Evolutionary conservation across 2,888 invertebrate species (phyloP), one percentile per base, ranked within the genome.

Genomic region (Amiota minor): DNA sequence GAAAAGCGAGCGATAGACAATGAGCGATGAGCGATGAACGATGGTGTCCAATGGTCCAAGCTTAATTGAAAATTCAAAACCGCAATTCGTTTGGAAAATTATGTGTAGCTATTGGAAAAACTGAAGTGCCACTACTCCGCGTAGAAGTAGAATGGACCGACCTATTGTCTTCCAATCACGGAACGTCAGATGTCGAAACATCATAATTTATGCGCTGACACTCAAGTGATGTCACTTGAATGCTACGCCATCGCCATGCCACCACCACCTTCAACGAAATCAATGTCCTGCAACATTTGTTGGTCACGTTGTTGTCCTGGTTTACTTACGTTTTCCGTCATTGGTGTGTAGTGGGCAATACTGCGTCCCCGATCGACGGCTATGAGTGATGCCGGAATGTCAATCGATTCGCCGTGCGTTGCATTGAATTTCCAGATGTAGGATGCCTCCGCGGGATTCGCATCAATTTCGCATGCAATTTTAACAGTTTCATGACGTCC

Each of bases 371-470:
- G 91, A 80, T 94, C 94, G 69, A 91, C 92, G 75, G 91, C 91
- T 77, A 93, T 91, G 79, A 92, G 91, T 72, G 92, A 92, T 76
- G 92, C 92, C 14, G 93, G 92, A 81, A 94, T 93, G 89, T 94
- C 94, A 77, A 93, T 91, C 46, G 92, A 92, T 82, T 94, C 94
- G 79, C 92, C 92, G 70, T 87, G 85, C 59, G 93, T 92, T 87
- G 93, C 94, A 91, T 95, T 95, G 90, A 95, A 94, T 89, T 93
- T 93, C 95, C 95, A 95, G 75, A 92, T 91, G 89, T 94, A 95
- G 79, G 91, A 91, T 53, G 94, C 91, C 79, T 93, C 93, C 72
- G 91, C 89, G 18, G 95, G 95, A 90, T 95, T 94, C 50, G 94
- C 93, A 85, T 95, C 94, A 73, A 95, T 90, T 87, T 94, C 94